Conservation (phyloP, 2,888 invertebrate genomes). For the Sicus ferrugineus region DNA sequence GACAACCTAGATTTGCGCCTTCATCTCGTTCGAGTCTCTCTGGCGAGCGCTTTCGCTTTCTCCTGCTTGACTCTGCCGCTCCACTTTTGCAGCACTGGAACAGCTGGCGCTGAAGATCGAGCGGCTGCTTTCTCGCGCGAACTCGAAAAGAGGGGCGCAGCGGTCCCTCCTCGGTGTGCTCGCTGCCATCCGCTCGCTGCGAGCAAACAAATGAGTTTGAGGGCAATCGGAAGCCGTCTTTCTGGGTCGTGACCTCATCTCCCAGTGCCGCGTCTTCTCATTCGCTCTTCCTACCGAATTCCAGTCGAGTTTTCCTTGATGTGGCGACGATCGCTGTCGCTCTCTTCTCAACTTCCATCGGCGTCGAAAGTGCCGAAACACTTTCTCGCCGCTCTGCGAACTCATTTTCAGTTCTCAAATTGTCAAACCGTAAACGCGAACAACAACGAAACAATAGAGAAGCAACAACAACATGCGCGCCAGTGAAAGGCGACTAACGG, state of each 20-base stretch:
- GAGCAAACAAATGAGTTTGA: neutral
- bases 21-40: neutral
- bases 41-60: constrained; percentile 11
- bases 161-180: too few species aligned
- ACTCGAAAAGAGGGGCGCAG: too few species aligned
- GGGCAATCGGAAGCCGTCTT: constrained; percentile 24
- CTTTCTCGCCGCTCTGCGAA: neutral
- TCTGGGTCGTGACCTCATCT: constrained; percentile 64
- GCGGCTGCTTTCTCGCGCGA: constrained; percentile 3
- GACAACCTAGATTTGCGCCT: neutral
- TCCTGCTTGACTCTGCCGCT: neutral
- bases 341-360: constrained; percentile 2
- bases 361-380: too few species aligned
- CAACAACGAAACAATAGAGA: too few species aligned
- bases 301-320: too few species aligned
- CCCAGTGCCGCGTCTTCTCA: neutral
- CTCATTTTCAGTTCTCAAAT: neutral
- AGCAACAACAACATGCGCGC: too few species aligned
- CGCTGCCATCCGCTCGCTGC: too few species aligned
- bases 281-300: too few species aligned
- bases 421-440: too few species aligned
- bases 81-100: neutral
- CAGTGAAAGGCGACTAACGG: too few species aligned
- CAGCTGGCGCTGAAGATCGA: neutral
- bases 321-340: too few species aligned